phyloP scores from a whole-genome alignment of 2,888 invertebrate genomes.

The Drosophila nigricruria region DNA sequence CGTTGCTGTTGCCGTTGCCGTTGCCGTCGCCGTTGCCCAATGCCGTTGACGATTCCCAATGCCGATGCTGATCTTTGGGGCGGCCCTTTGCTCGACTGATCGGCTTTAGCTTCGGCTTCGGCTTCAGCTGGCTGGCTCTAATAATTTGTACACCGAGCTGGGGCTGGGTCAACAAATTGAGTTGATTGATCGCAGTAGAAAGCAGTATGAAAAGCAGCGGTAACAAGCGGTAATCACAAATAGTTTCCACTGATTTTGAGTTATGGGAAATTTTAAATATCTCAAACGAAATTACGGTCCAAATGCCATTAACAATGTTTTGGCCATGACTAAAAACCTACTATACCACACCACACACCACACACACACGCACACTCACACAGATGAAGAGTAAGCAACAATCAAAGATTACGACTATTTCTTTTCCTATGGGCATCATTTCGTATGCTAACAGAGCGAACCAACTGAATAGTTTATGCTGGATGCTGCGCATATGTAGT shows the following conservation, averaged over 20 bases:
- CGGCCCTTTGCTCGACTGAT: conserved; percentile 20
- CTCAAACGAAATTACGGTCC: conserved; percentile 72
- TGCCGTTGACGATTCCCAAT: conserved; percentile 6
- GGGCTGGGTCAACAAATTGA: conserved; percentile 67
- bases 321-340: conserved; percentile 57
- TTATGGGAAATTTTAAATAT: conserved; percentile 80
- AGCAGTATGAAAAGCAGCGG: conserved; percentile 71
- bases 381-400: conserved; percentile 6
- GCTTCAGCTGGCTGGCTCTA: conserved; percentile 18
- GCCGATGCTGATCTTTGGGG: neutral
- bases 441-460: conserved; percentile 58
- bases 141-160: conserved; percentile 56
- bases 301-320: conserved; percentile 79
- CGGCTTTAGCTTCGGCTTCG: conserved; percentile 15
- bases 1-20: neutral
- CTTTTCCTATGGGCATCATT: conserved; percentile 30
- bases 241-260: conserved; percentile 82
- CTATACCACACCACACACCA: conserved; percentile 17
- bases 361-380: conserved; percentile 16
- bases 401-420: conserved; percentile 50
- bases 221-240: conserved; percentile 81
- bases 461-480: conserved; percentile 42
- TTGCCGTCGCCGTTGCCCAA: neutral
- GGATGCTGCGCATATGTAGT: conserved; percentile 34
- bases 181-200: conserved; percentile 77